Evolutionary conservation across 2,113 vertebrate species (phyloP).

Genomic region (Tricholaema leucomelas): DNA sequence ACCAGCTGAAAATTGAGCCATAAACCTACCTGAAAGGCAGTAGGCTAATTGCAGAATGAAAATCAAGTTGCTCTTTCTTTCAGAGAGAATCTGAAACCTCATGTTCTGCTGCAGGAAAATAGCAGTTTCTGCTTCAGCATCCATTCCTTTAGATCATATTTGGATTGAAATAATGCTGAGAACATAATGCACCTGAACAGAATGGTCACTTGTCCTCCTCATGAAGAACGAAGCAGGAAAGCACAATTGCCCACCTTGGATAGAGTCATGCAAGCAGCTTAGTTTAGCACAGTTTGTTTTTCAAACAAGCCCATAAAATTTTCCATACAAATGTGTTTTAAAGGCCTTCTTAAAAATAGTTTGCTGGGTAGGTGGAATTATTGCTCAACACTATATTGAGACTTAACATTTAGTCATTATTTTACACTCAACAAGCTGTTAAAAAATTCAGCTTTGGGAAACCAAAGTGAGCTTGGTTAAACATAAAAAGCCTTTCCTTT

Average conservation of each 20-base stretch:
- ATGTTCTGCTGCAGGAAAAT: not conserved
- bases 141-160: not conserved
- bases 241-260: not conserved
- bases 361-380: not conserved
- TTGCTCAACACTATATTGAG: not conserved
- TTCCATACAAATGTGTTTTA: not conserved
- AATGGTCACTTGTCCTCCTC: rapidly evolving
- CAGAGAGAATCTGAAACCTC: not conserved
- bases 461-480: not conserved
- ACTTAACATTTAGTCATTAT: not conserved
- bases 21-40: not conserved
- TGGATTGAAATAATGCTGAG: not conserved
- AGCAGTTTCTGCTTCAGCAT: not conserved
- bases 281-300: not conserved
- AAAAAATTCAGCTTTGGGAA: not conserved
- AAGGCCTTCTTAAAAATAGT: not conserved
- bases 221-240: not conserved
- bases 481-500: not conserved
- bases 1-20: not conserved
- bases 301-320: not conserved
- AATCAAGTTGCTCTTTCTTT: not conserved
- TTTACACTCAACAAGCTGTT: not conserved
- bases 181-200: not conserved
- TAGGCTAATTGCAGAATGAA: not conserved
- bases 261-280: not conserved